Conservation (phyloP, 2,113 vertebrate genomes). For the Lathamus discolor region DNA sequence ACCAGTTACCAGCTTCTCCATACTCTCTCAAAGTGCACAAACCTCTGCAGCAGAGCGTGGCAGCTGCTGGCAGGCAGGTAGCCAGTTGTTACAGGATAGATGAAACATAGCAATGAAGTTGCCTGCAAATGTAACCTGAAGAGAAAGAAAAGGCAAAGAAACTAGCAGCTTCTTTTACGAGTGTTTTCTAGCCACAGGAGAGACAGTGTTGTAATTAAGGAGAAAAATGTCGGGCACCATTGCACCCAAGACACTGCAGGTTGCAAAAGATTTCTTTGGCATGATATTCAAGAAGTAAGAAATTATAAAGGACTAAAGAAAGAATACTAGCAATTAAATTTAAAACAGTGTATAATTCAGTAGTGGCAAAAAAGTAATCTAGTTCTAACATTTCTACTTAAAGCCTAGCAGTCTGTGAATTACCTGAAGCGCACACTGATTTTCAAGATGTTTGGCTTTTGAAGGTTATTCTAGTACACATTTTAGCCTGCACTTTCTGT, state of each 20-base stretch:
- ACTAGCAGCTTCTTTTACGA: neutral
- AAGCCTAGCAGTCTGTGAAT: neutral
- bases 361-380: neutral
- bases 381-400: neutral
- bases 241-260: fast-evolving
- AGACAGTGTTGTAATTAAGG: neutral
- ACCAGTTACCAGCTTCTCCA: neutral
- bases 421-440: neutral
- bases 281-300: neutral
- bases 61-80: neutral
- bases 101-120: neutral
- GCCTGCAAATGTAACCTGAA: neutral
- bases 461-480: neutral
- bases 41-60: neutral
- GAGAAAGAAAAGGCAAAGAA: neutral
- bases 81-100: neutral
- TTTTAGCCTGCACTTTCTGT: neutral
- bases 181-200: neutral
- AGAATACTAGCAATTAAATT: neutral
- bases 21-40: neutral
- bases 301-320: neutral
- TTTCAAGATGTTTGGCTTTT: neutral
- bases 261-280: neutral
- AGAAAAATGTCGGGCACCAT: neutral
- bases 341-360: neutral